These are phyloP conservation scores for Atrina japonica DNA, from an alignment of 2,888 invertebrate genomes.

Conservation along the genomic window DNA sequence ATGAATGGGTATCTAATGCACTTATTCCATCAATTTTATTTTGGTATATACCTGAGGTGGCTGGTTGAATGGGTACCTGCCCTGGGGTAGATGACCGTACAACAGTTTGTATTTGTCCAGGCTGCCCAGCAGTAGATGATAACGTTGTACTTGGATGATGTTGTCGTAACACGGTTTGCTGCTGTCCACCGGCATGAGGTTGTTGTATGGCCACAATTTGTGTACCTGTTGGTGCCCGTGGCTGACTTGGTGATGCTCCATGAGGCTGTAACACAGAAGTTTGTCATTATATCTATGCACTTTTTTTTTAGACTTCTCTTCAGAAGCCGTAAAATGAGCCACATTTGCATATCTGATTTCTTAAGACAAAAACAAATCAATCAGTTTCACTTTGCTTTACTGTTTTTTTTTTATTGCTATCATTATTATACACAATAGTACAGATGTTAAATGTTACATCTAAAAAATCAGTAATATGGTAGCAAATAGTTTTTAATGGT, in stretches of 20 bases:
- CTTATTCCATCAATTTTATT: too few species aligned
- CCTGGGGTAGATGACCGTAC: constrained; percentile 43
- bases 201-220: constrained; percentile 70
- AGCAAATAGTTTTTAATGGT: too few species aligned
- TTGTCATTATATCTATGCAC: background rate
- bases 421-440: too few species aligned
- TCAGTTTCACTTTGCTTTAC: too few species aligned
- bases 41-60: background rate
- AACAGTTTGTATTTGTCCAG: constrained; percentile 45
- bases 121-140: constrained; percentile 40
- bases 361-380: too few species aligned
- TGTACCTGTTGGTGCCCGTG: constrained; percentile 53
- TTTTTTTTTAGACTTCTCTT: background rate
- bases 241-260: constrained; percentile 42
- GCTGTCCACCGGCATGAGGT: constrained; percentile 50
- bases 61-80: constrained; percentile 7
- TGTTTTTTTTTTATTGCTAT: too few species aligned
- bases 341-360: too few species aligned
- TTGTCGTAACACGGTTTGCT: constrained; percentile 55
- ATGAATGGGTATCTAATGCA: too few species aligned
- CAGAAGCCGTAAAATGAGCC: too few species aligned
- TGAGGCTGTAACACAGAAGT: constrained; percentile 35
- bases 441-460: too few species aligned
- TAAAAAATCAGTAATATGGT: too few species aligned
- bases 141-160: constrained; percentile 47